A percentile compares a stretch with the other conserved stretches of the same genome.
Conservation (phyloP, 2,797 vertebrate species). For the Erethizon dorsatum region DNA sequence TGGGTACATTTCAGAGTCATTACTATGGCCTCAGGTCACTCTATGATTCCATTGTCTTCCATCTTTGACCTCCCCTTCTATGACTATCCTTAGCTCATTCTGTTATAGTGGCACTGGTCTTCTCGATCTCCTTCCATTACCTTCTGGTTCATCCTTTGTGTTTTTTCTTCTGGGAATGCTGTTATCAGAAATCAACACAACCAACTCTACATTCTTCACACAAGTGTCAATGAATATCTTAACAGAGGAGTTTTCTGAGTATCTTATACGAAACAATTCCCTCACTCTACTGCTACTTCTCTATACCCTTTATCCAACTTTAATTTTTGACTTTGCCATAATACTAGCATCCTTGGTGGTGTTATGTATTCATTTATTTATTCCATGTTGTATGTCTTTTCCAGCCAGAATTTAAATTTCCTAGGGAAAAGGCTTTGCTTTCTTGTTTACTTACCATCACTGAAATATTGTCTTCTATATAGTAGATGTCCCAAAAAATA, state of each 20-base stretch:
- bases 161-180: slow-evolving; percentile 11
- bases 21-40: accelerated
- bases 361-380: background rate
- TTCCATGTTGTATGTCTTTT: background rate
- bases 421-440: background rate
- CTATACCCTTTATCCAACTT: background rate
- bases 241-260: background rate
- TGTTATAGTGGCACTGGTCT: background rate
- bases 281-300: background rate
- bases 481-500: slow-evolving; percentile 13
- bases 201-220: background rate
- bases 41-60: background rate
- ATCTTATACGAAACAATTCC: background rate
- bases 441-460: background rate
- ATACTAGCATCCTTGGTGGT: background rate
- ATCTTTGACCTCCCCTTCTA: background rate
- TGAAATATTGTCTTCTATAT: background rate
- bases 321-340: background rate
- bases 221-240: background rate
- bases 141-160: background rate
- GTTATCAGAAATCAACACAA: background rate
- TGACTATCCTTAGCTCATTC: background rate
- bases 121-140: background rate
- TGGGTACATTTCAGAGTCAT: background rate
- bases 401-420: background rate